Evolutionary conservation across 2,797 vertebrate species (phyloP).

Genomic region (Clarias platycephalus): DNA sequence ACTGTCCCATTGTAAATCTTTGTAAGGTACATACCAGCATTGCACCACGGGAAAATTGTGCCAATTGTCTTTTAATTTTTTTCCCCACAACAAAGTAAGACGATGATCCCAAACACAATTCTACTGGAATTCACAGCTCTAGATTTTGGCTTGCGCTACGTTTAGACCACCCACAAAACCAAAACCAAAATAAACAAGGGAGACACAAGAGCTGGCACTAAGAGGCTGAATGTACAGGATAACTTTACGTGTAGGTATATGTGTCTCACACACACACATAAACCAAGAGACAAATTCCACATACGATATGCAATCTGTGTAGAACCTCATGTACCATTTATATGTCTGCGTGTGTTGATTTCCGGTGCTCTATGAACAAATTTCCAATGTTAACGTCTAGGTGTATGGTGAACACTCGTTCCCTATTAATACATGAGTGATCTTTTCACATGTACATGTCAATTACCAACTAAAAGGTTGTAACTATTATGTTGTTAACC

Average conservation of each 20-base stretch:
- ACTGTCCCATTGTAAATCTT: background rate
- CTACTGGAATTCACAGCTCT: background rate
- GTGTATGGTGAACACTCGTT: background rate
- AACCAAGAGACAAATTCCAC: background rate
- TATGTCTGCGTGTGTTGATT: background rate
- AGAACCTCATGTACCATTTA: background rate
- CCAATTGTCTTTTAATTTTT: background rate
- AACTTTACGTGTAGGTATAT: background rate
- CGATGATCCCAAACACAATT: background rate
- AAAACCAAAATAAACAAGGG: slow-evolving; percentile 2
- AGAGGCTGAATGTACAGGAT: background rate
- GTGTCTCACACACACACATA: background rate
- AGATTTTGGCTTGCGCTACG: background rate
- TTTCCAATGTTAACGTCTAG: background rate
- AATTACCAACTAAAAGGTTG: background rate
- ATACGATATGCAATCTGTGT: background rate
- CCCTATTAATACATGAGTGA: background rate
- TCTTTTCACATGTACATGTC: background rate
- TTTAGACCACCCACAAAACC: background rate
- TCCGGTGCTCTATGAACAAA: background rate
- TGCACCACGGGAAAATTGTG: background rate
- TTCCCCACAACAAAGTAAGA: too few relatives aligned
- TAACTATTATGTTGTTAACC: background rate
- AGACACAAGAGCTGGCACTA: background rate
- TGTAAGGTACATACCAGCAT: too few relatives aligned